Conservation (phyloP, 2,113 vertebrate genomes). For the Vidua chalybeata region DNA sequence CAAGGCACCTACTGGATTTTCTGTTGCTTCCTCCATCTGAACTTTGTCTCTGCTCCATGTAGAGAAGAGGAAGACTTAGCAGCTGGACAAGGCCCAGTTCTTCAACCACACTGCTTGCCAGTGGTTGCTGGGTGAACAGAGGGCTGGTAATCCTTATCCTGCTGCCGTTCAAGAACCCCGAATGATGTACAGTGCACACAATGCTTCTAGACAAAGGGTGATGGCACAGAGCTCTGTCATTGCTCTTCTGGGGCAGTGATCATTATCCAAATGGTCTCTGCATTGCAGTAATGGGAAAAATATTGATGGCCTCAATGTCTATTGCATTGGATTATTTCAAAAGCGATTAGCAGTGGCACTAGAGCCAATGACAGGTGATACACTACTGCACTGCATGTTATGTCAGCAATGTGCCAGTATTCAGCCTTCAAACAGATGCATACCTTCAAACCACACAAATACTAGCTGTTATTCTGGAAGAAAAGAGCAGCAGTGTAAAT, state of each 20-base stretch:
- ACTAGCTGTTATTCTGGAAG: background rate
- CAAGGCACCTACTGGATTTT: background rate
- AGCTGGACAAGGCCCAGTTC: background rate
- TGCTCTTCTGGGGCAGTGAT: background rate
- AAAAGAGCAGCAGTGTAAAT: background rate
- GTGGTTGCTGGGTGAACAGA: background rate
- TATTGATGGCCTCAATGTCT: background rate
- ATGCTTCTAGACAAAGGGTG: background rate
- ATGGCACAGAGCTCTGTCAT: background rate
- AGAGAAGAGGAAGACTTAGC: background rate
- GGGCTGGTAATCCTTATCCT: background rate
- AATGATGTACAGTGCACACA: rapidly evolving
- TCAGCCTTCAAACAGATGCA: background rate
- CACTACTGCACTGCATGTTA: background rate
- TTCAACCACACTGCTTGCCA: background rate
- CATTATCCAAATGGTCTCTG: background rate
- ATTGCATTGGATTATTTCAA: background rate
- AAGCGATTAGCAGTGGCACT: background rate
- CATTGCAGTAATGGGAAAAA: background rate
- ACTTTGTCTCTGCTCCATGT: background rate
- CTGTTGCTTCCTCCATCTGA: background rate
- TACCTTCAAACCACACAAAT: background rate
- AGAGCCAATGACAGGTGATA: background rate
- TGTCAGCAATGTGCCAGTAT: background rate
- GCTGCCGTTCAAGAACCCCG: background rate